phyloP scores from a whole-genome alignment of 2,888 invertebrate species.

The Euproctis similis region DNA sequence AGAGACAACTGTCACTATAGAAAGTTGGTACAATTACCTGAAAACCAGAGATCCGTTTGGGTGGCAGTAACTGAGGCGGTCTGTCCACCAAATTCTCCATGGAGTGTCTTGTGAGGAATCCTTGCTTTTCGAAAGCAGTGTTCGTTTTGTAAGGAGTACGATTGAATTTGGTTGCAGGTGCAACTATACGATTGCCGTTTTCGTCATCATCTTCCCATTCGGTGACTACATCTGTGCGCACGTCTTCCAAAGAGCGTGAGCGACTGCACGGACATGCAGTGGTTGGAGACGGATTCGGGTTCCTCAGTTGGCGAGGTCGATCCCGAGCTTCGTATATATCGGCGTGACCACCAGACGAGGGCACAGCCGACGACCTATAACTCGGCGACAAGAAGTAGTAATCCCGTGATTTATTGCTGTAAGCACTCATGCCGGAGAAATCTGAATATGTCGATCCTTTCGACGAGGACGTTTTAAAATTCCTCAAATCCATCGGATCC shows the following conservation, averaged over 20 bases:
- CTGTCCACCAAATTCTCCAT: slow-evolving; percentile 82
- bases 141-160: slow-evolving; percentile 51
- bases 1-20: slow-evolving; percentile 44
- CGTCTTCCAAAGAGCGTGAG: slow-evolving; percentile 84
- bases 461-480: slow-evolving; percentile 63
- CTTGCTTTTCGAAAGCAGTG: slow-evolving; percentile 57
- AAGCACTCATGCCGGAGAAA: slow-evolving; percentile 69
- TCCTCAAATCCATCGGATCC: slow-evolving; percentile 65
- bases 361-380: slow-evolving; percentile 81
- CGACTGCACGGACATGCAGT: slow-evolving; percentile 78
- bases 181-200: slow-evolving; percentile 77
- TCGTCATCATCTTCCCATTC: slow-evolving; percentile 79
- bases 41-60: slow-evolving; percentile 71
- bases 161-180: slow-evolving; percentile 67
- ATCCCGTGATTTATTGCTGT: slow-evolving; percentile 64
- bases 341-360: slow-evolving; percentile 48
- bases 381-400: slow-evolving; percentile 82
- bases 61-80: slow-evolving; percentile 64
- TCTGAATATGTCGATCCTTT: slow-evolving; percentile 67
- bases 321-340: slow-evolving; percentile 53
- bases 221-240: slow-evolving; percentile 79
- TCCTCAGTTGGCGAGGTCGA: slow-evolving; percentile 62
- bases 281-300: slow-evolving; percentile 43
- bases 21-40: slow-evolving; percentile 71
- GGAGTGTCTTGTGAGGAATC: slow-evolving; percentile 77